Conservation (phyloP, 2,113 vertebrate genomes). For the rat (Rattus norvegicus) region GRCr8 NC_086019.1:25005501-25006000, state of each 20-base stretch:
- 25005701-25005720: not conserved
- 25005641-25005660: not conserved
- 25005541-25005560: conserved; percentile 21
- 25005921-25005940: not conserved
- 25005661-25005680: not conserved
- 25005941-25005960: not conserved
- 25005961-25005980: not conserved
- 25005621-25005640: not conserved
- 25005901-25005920: not conserved
- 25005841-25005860: not conserved
- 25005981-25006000: not conserved
- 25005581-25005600: not conserved
- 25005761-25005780: not conserved
- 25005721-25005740: not conserved
- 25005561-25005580: not conserved
- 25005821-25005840: not conserved
- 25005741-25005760: not conserved
- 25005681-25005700: too few relatives aligned
- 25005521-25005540: not conserved
- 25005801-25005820: not conserved
- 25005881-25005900: not conserved
- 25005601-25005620: not conserved
- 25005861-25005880: not conserved
- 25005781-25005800: not conserved
- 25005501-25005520: not conserved